Evolutionary conservation across 2,888 invertebrate species (phyloP).

Genomic region (Brassicogethes aeneus): DNA sequence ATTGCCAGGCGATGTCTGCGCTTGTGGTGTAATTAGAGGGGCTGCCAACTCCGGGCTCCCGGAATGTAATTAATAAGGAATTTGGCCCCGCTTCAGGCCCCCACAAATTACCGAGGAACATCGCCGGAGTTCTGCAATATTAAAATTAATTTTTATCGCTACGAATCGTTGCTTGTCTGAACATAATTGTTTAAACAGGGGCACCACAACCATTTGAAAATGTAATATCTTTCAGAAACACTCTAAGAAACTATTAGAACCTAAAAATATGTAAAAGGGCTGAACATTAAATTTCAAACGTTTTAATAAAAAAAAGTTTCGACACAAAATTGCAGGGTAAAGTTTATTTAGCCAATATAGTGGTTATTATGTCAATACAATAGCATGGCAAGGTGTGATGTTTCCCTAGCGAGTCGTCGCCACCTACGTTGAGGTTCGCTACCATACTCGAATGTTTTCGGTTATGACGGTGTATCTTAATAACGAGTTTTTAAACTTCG

Average conservation of each 20-base stretch:
- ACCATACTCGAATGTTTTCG: too few relatives aligned
- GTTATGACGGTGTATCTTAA: too few relatives aligned
- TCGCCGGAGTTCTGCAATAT: conserved; percentile 19
- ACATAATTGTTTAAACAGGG: too few relatives aligned
- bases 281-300: too few relatives aligned
- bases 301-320: too few relatives aligned
- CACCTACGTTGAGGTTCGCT: background rate
- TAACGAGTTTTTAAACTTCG: too few relatives aligned
- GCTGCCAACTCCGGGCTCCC: conserved; percentile 25
- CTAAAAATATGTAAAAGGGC: too few relatives aligned
- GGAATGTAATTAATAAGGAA: conserved; percentile 39
- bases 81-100: conserved; percentile 29
- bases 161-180: too few relatives aligned
- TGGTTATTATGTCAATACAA: background rate
- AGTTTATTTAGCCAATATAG: background rate
- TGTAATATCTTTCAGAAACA: too few relatives aligned
- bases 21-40: conserved; percentile 36
- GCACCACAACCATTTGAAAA: too few relatives aligned
- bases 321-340: too few relatives aligned
- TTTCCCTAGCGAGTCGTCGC: background rate
- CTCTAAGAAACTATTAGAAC: too few relatives aligned
- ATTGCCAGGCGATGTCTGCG: conserved; percentile 37
- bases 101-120: conserved; percentile 14
- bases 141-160: conserved; percentile 23
- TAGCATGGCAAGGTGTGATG: background rate